phyloP scores from a whole-genome alignment of 2,113 vertebrate species.

The Turnix velox region DNA sequence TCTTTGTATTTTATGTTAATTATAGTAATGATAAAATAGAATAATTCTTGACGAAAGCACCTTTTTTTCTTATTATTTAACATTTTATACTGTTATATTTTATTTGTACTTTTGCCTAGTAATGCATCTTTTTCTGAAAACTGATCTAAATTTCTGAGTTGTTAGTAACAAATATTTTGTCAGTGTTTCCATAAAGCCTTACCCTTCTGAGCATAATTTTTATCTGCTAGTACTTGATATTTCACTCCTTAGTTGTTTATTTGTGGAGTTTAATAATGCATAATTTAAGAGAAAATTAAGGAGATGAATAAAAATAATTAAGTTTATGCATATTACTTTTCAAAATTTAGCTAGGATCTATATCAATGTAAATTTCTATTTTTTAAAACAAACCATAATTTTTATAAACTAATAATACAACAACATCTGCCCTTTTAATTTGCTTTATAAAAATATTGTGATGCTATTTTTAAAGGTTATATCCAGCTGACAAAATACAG shows the following conservation, averaged over 20 bases:
- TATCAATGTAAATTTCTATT: background rate
- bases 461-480: background rate
- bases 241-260: background rate
- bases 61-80: background rate
- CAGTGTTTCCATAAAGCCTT: background rate
- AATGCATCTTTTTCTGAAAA: background rate
- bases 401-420: background rate
- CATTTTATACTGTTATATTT: background rate
- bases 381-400: background rate
- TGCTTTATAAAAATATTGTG: background rate
- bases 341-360: background rate
- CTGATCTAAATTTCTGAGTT: background rate
- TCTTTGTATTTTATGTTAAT: background rate
- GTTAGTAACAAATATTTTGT: background rate
- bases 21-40: background rate
- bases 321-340: background rate
- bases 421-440: background rate
- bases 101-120: background rate
- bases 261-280: background rate
- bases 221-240: background rate
- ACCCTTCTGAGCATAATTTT: background rate
- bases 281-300: background rate
- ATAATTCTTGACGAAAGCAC: background rate
- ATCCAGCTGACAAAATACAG: background rate
- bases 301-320: background rate